A percentile compares a stretch with the other conserved stretches of the same genome.
phyloP scores from a whole-genome alignment of 2,888 invertebrate species.

The Leucania comma region DNA sequence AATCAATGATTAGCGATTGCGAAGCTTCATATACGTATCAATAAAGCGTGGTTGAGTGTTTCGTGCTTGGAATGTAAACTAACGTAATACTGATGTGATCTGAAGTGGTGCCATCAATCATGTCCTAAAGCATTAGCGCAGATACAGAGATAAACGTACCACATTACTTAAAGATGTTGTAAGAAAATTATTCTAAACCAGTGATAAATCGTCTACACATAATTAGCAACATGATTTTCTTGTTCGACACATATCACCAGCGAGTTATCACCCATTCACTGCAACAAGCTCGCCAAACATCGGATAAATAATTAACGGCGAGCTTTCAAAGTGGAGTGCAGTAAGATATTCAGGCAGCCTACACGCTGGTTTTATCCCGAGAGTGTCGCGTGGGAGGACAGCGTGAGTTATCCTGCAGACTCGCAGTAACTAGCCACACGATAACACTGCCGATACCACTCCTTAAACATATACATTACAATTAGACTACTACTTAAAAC shows the following conservation, averaged over 20 bases:
- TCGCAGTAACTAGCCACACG: constrained; percentile 71
- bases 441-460: constrained; percentile 71
- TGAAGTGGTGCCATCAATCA: constrained; percentile 35
- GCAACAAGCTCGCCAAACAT: constrained; percentile 46
- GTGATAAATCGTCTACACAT: constrained; percentile 42
- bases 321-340: constrained; percentile 60
- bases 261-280: constrained; percentile 53
- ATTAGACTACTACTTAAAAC: constrained; percentile 68
- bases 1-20: constrained; percentile 19
- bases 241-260: constrained; percentile 37
- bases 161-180: background rate
- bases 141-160: constrained; percentile 1
- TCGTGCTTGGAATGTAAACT: constrained; percentile 23
- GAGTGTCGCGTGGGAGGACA: constrained; percentile 79
- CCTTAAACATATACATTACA: constrained; percentile 65
- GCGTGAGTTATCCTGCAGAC: constrained; percentile 75
- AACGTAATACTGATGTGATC: constrained; percentile 16
- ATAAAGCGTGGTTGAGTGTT: constrained; percentile 21
- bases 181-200: constrained; percentile 18
- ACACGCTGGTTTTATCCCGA: constrained; percentile 67
- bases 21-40: constrained; percentile 26
- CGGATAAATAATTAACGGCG: constrained; percentile 62
- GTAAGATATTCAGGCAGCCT: constrained; percentile 67
- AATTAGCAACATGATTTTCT: constrained; percentile 47
- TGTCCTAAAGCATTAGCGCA: constrained; percentile 8